Percentiles rank a stretch among this genome's conserved stretches.
Evolutionary conservation across 2,797 vertebrate genomes (phyloP).

Genomic region (Caiman crocodilus): DNA sequence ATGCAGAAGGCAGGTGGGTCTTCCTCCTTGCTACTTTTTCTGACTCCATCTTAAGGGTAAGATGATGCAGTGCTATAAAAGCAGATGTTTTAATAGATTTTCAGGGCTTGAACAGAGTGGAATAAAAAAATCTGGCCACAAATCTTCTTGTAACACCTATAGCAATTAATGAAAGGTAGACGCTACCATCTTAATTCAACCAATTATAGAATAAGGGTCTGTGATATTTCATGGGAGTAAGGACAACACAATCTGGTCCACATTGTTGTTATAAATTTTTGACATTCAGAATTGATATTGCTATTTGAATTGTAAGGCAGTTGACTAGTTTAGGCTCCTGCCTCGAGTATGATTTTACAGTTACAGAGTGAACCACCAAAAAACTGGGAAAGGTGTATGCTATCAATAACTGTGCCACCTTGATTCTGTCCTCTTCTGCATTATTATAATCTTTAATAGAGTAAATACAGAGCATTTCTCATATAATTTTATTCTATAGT

Average conservation of each 20-base stretch:
- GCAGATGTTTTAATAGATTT: too few species aligned
- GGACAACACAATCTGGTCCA: neutral
- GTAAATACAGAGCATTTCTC: neutral
- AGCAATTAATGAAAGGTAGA: slow-evolving; percentile 21
- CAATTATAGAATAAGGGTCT: neutral
- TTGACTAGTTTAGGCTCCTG: neutral
- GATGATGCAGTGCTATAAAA: too few species aligned
- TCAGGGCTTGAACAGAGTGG: too few species aligned
- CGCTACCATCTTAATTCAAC: neutral
- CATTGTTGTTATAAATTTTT: neutral
- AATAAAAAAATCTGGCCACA: too few species aligned
- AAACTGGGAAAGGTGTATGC: neutral
- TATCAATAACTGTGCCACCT: neutral
- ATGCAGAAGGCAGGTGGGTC: too few species aligned
- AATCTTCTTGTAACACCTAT: slow-evolving; percentile 21
- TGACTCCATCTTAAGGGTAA: too few species aligned
- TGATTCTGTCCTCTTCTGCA: neutral
- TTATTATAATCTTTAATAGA: neutral
- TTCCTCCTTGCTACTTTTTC: too few species aligned
- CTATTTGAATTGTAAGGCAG: neutral
- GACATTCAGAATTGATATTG: neutral
- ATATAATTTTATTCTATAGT: neutral
- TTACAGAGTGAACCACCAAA: neutral
- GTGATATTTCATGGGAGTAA: neutral
- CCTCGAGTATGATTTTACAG: neutral